These are phyloP conservation scores for Anableps anableps DNA, from an alignment of 2,797 vertebrate species.

Conservation along the genomic window DNA sequence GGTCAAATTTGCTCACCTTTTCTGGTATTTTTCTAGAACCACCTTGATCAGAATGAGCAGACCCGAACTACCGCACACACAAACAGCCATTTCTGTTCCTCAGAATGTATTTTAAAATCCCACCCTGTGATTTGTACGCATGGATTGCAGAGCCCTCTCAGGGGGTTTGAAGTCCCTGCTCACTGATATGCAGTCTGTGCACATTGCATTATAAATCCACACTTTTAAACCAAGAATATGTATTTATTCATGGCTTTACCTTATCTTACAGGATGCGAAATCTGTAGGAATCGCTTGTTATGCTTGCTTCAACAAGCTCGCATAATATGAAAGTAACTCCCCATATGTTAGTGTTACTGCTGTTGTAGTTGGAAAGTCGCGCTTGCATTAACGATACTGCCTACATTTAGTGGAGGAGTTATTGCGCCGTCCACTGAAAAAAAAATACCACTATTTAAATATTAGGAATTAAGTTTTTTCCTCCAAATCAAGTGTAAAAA, in stretches of 20 bases:
- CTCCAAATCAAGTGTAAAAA: background rate
- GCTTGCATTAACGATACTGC: background rate
- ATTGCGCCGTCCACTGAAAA: background rate
- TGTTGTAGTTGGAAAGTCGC: background rate
- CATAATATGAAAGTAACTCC: background rate
- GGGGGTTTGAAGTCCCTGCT: background rate
- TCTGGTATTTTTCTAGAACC: background rate
- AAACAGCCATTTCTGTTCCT: background rate
- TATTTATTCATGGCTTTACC: conserved; percentile 7
- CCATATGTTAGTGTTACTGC: background rate
- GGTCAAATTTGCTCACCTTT: background rate
- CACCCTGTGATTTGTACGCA: background rate
- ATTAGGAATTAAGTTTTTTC: background rate
- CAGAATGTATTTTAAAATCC: background rate
- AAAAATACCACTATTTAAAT: background rate
- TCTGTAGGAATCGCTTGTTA: background rate
- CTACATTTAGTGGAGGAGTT: background rate
- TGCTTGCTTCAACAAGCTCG: conserved; percentile 1
- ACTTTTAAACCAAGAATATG: background rate
- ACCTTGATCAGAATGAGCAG: background rate
- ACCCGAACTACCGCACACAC: background rate
- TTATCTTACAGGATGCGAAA: background rate
- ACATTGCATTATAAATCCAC: background rate
- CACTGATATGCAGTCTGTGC: background rate
- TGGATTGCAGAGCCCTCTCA: background rate